Base-by-base conservation (phyloP, 2,888 invertebrate genomes). In the Dicyrtoma fusca region DNA sequence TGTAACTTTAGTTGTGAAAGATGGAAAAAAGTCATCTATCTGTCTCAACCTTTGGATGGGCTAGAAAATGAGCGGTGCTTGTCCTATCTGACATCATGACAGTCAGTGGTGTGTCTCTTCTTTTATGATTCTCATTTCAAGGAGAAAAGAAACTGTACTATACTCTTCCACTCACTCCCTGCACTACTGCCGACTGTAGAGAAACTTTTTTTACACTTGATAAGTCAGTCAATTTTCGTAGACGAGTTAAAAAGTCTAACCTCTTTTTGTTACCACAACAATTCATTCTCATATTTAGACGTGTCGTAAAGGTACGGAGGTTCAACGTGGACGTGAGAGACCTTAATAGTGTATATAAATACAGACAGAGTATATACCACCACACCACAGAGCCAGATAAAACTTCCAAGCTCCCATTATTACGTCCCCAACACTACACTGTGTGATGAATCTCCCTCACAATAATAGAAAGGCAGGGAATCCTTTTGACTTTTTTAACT, bases 261-360 rank as follows among this genome's bases (percentile, higher is more conserved):
- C 64, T 64, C 64, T 64, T 64, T 64, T 64, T 64, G 64, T 64
- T 49, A 64, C 64, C 64, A 64, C 53, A 53, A 53, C 53, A 53
- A 53, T 53, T 21, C 21, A 53, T 11, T 53, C 11, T 53, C 34
- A 34, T 34, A 34, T 34, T 34, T 34, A 34, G 34, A 34, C 34
- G 8, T 34, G 34, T 34, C 34, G 34, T 34, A 34, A 34, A 34
- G 34, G 34, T 34, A 34, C 3, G 34, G 8, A 8, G 8, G 34
- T 34, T 34, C 34, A 34, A n/a, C n/a, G n/a, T n/a, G n/a, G n/a
- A n/a, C n/a, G n/a, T n/a, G n/a, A n/a, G n/a, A n/a, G n/a, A n/a
- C n/a, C n/a, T n/a, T n/a, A n/a, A n/a, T n/a, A n/a, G n/a, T n/a
- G n/a, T n/a, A n/a, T n/a, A n/a, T n/a, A n/a, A n/a, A n/a, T n/a